Conservation (phyloP, 2,888 invertebrate species). For the Synanthedon myopaeformis region DNA sequence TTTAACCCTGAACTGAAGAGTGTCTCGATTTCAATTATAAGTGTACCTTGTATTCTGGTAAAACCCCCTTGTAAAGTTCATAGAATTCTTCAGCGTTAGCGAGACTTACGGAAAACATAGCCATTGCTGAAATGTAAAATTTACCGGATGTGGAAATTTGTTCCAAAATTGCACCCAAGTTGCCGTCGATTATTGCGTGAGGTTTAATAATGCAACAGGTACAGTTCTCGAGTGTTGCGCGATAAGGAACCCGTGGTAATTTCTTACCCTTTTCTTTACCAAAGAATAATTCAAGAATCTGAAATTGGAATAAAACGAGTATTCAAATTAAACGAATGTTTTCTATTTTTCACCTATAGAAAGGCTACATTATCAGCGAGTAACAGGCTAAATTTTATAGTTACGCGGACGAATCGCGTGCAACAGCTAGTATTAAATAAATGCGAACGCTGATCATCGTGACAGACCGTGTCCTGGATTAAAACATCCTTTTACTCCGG, state of each 20-base stretch:
- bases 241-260: constrained; percentile 31
- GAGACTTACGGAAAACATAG: constrained; percentile 81
- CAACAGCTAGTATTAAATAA: no score
- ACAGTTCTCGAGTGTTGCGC: constrained; percentile 74
- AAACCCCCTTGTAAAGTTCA: constrained; percentile 90
- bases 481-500: no score
- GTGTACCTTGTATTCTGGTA: constrained; percentile 77
- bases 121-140: constrained; percentile 83
- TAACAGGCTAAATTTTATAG: no score
- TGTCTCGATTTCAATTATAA: neutral
- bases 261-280: constrained; percentile 32
- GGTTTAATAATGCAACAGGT: constrained; percentile 91
- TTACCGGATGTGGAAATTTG: constrained; percentile 76
- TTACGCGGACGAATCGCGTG: no score
- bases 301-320: constrained; percentile 8
- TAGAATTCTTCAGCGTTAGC: constrained; percentile 89
- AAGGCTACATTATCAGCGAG: no score
- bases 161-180: constrained; percentile 78
- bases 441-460: no score
- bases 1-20: neutral
- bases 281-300: constrained; percentile 49
- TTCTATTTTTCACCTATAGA: no score
- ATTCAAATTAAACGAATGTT: neutral
- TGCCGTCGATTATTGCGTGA: constrained; percentile 83
- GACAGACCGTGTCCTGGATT: no score